Evolutionary conservation across 2,797 vertebrate species (phyloP), one percentile per base, ranked within the genome.

Genomic region (Artibeus jamaicensis): DNA sequence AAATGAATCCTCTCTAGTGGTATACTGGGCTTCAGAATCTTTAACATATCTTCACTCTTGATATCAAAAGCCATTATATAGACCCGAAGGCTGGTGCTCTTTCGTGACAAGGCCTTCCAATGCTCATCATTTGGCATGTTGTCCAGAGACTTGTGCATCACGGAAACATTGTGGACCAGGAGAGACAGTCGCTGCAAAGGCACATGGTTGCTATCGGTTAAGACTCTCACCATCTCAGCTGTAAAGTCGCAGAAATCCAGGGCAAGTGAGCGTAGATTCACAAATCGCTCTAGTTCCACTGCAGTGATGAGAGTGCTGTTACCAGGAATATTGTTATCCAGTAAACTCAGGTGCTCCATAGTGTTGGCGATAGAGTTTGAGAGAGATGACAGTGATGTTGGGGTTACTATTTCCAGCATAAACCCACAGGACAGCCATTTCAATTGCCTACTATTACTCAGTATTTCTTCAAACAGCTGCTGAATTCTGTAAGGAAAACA

Each of bases 1-100:
- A 99, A 99, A 97, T 99, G 99, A 98, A 99, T 99, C 97, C 99
- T 99, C 98, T 99, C 99, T 97, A 99, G 98, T 4, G 99, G 99
- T 96, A 99, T 99, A 98, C 99, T 99, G 78, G 99, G 99, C 98
- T 99, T 99, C 84, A 99, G 99, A 98, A 99, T 99, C 97, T 99
- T 98, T 97, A 99, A 98, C 98, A 99, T 99, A 98, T 99, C 99
- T 70, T 99, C 99, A 97, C 99, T 99, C 98, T 99, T 99, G 79
- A 99, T 99, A 98, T 99, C 99, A 98, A 99, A 99, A 73, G 99
- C 99, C 99, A 99, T 99, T 97, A 99, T 98, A 98, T 99, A 99
- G 93, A 99, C 99, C 18, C 99, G 99, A 96, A 99, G 99, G 98
- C 99, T 99, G 89, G 99, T 96, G 97, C 99, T 99, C 97, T 99